These are phyloP conservation scores for Aphaenogaster ashmeadi DNA, from an alignment of 1,140 invertebrate species.

Conservation along the genomic window DNA sequence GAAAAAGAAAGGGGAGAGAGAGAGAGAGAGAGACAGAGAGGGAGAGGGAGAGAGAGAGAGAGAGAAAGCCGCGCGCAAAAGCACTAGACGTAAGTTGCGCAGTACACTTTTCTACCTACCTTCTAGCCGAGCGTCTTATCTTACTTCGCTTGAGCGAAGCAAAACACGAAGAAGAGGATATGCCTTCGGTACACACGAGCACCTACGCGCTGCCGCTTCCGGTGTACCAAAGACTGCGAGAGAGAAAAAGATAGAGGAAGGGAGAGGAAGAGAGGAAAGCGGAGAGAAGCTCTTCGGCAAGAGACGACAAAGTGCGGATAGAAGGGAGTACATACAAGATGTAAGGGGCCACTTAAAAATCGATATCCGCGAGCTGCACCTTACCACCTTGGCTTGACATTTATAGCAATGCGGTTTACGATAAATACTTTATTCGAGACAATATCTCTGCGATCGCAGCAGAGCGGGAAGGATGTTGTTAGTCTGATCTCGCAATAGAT, in stretches of 20 bases:
- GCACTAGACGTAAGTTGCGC: slow-evolving; percentile 59
- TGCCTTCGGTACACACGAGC: slow-evolving; percentile 43
- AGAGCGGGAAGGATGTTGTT: not conserved
- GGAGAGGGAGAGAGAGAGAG: not conserved
- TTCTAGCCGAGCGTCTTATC: slow-evolving; percentile 64
- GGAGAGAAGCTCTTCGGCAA: slow-evolving; percentile 13
- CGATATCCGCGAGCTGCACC: slow-evolving; percentile 26
- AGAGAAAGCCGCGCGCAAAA: slow-evolving; percentile 26
- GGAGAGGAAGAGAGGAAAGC: not conserved
- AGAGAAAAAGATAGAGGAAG: not conserved
- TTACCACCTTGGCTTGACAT: not conserved
- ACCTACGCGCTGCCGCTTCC: not conserved
- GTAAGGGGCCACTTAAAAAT: slow-evolving; percentile 62
- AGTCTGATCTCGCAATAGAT: not conserved
- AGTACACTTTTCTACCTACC: slow-evolving; percentile 50
- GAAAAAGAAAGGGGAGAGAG: not conserved
- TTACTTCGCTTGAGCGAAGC: slow-evolving; percentile 69
- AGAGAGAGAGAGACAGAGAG: not conserved
- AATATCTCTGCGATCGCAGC: not conserved
- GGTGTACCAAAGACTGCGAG: slow-evolving; percentile 42
- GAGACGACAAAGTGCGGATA: slow-evolving; percentile 41
- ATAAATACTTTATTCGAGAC: slow-evolving; percentile 15
- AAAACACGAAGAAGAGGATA: slow-evolving; percentile 66
- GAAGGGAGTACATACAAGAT: slow-evolving; percentile 36
- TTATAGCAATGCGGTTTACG: slow-evolving; percentile 40